Conservation (phyloP, 2,113 vertebrate genomes). For the Euleptes europaea region DNA sequence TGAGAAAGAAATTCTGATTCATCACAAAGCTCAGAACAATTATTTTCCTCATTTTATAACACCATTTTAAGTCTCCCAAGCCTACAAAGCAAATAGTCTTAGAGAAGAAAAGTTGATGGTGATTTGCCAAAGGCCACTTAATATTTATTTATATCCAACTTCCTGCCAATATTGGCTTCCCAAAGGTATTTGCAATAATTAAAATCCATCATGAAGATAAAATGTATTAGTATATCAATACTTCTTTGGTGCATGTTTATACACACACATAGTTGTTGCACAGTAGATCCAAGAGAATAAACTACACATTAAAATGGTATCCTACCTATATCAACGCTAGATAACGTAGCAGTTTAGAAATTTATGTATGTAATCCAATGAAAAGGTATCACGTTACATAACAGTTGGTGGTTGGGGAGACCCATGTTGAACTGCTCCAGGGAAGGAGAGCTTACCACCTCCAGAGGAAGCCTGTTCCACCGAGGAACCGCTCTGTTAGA, state of each 20-base stretch:
- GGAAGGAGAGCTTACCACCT: no score
- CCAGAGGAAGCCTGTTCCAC: no score
- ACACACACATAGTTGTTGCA: neutral
- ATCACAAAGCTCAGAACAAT: neutral
- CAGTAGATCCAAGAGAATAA: neutral
- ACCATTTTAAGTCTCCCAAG: neutral
- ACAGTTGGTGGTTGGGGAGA: neutral
- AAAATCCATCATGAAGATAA: no score
- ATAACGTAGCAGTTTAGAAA: neutral
- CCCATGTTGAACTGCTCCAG: neutral
- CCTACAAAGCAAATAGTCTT: neutral
- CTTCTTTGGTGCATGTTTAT: neutral
- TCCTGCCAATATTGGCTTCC: no score
- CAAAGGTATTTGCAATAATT: no score
- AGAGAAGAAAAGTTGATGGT: neutral
- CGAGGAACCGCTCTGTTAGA: no score
- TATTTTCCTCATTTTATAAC: neutral
- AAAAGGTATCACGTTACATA: neutral
- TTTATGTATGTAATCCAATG: neutral
- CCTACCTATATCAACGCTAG: neutral
- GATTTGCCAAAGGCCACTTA: neutral
- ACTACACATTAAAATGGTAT: neutral
- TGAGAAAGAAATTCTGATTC: neutral
- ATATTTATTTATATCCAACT: no score
- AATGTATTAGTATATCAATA: neutral